Evolutionary conservation across 1,140 invertebrate species (phyloP), one percentile per base, ranked within the genome.

Genomic region (Caenorhabditis latens): DNA sequence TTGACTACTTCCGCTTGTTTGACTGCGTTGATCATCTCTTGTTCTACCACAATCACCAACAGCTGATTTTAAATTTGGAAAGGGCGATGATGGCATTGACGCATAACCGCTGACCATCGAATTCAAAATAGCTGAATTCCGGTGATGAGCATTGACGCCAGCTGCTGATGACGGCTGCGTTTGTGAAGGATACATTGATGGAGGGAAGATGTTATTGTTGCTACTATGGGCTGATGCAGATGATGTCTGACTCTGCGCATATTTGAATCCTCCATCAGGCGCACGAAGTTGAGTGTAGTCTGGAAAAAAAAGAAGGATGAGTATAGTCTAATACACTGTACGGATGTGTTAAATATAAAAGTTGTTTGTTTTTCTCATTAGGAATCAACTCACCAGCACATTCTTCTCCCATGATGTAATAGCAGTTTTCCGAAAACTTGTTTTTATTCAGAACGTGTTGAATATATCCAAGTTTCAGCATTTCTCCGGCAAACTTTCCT

Each of bases 391-490:
- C 19, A 90, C 90, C 91, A 84, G 84, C 63, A 63, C 88, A 90
- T n/a, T 90, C 88, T 32, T 92, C 90, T 21, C 91, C 91, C n/a
- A 99, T 98, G 89, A 98, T 96, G 93, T 99, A 99, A 93, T 99
- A 99, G 93, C 97, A 99, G 93, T 99, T 97, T 94, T 99, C 98
- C 13, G 96, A 98, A 93, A 99, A 99, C 71, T 96, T 98, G 84
- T 97, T 95, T 94, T 99, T 50, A 9, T 11, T n/a, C 48, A 99
- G 97, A 16, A 98, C 98, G 93, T 99, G 98, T 90, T 96, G 95
- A 89, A 99, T 99, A 92, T 96, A 97, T 55, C 97, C 96, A 86
- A 96, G 96, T 94, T 97, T 97, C 3, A 98, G 94, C 95, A 99
- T 95, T 91, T 97, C 96, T 21, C 96, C 96, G 0, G 98, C 97